Evolutionary conservation across 2,113 vertebrate species (phyloP), one percentile per base, ranked within the genome.

Genomic region (Forbesichthys agassizii): DNA sequence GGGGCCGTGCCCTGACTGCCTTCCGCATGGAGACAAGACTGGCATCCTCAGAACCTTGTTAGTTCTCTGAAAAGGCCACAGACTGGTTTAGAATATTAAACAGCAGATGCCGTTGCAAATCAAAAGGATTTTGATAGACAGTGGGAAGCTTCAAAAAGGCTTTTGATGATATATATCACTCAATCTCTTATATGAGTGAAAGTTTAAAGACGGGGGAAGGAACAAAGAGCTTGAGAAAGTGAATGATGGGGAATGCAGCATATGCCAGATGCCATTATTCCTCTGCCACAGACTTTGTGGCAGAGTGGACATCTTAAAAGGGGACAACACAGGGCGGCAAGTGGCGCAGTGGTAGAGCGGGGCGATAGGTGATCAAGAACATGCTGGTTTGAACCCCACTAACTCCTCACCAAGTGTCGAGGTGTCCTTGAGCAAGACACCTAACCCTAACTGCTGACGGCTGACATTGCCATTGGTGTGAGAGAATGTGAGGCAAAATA

Each of bases 31-130:
- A 88, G 81, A 88, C 90, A 89, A 89, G 88, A 71, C 79, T 83
- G 74, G 80, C 88, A 90, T 84, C 88, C 82, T 76, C 84, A 83
- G 84, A 88, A 86, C 85, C 88, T 88, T 88, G 88, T 87, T 88
- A 84, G 85, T 86, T 92, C 78, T 88, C 74, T 86, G 86, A 92
- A 92, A 91, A 88, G 87, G 87, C 87, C 86, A 86, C 79, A 10
- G 88, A 90, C 86, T 88, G 81, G 69, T 85, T 86, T 79, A 74
- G 91, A 93, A 93, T 92, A 91, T 88, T 91, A 92, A 92, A 74
- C 83, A 91, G 91, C 58, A 77, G 69, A 57, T 74, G 77, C 78
- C 79, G 77, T 82, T 71, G 46, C 82, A 89, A 88, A 89, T 90
- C 86, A 90, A 91, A 91, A 85, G 82, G 86, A 75, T 87, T 90